Evolutionary conservation across 2,888 invertebrate species (phyloP), one percentile per base, ranked within the genome.

Genomic region (Diarsia rubi): DNA sequence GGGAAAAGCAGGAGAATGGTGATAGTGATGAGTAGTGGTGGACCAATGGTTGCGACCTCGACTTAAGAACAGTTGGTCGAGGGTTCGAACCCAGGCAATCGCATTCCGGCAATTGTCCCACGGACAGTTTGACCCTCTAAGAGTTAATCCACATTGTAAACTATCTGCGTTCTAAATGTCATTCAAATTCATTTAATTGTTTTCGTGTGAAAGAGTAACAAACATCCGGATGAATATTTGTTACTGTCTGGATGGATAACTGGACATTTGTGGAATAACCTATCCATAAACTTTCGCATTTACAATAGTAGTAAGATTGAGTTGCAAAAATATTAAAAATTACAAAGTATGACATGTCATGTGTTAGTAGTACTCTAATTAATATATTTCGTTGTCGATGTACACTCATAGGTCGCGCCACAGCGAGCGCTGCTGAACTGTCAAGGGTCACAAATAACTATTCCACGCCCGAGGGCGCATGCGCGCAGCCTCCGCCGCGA

Each of bases 401-500:
- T 66, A 24, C 52, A 75, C 63, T 73, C 63, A 47, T 52, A 42
- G 19, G 47, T 60, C 68, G 60, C 47, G 52, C 49, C 24, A 21
- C 52, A 75, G 31, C 24, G 14, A 75, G 49, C 14, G 31, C 65
- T 62, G 31, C 24, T 19, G 8, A 54, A 59, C 68, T 78, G 63
- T 82, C 73, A 79, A 81, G 66, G 64, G 64, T 37, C 21, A 57
- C 44, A 24, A n/a, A 57, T 31, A 71, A 66, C 42, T 75, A 62
- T 37, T 44, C 16, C n/a, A 49, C 11, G n/a, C 69, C 16, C 4
- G 4, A 27, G 47, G 24, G 59, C 88, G 95, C 95, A 93, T 92
- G 95, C 94, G 94, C 90, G 89, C 95, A 95, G 94, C 92, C 86
- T 95, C 95, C 90, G 83, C 78, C 85, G 81, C 87, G 82, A 81